Percentiles rank a stretch among this genome's conserved stretches.
These are phyloP conservation scores for Chelmon rostratus DNA, from an alignment of 2,797 vertebrate genomes.

Conservation along the genomic window DNA sequence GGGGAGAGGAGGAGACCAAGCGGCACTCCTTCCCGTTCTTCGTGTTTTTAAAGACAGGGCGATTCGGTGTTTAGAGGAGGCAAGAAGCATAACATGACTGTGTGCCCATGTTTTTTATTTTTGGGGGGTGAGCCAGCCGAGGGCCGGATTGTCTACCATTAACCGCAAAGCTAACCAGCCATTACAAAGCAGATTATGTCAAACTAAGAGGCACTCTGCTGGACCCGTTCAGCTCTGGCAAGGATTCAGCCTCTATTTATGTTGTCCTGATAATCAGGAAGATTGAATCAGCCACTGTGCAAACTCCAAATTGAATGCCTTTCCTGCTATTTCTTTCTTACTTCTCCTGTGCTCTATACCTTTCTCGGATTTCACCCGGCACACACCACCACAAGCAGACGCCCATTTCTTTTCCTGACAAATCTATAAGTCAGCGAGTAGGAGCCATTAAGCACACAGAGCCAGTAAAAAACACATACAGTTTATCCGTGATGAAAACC, in stretches of 20 bases:
- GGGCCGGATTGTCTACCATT: slow-evolving; percentile 8
- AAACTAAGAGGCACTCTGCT: slow-evolving; percentile 34
- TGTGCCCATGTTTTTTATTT: background rate
- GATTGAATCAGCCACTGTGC: slow-evolving; percentile 13
- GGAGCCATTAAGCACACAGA: slow-evolving; percentile 13
- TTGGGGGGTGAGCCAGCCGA: background rate
- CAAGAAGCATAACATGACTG: background rate
- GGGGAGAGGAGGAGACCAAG: background rate
- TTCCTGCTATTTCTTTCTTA: background rate
- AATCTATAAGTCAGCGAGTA: background rate
- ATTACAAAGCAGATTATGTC: slow-evolving; percentile 55
- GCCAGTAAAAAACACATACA: background rate
- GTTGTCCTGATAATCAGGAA: slow-evolving; percentile 33
- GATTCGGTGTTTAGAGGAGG: slow-evolving; percentile 9
- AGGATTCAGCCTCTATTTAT: slow-evolving; percentile 7
- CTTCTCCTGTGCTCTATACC: background rate
- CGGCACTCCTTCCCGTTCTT: background rate
- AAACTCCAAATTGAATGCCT: slow-evolving; percentile 6
- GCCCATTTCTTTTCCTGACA: background rate
- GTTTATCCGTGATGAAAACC: background rate
- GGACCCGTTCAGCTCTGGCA: slow-evolving; percentile 12
- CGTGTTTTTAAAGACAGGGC: background rate
- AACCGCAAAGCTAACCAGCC: slow-evolving; percentile 39
- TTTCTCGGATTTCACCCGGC: slow-evolving; percentile 5
- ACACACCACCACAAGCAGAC: background rate